phyloP scores from a whole-genome alignment of 2,797 vertebrate species.

The Rhodeus uyekii region DNA sequence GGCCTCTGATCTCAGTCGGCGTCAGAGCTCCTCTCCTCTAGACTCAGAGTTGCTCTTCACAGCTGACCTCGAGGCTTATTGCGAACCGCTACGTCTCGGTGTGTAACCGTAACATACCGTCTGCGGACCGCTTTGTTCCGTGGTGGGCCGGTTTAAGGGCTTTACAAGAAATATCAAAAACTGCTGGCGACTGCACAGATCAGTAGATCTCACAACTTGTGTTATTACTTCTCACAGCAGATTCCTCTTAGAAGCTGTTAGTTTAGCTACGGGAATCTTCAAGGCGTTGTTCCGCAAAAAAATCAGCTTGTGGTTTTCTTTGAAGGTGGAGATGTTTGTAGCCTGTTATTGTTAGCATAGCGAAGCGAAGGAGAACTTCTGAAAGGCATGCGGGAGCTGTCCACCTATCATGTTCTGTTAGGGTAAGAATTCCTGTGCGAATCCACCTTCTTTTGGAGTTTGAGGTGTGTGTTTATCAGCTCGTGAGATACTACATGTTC shows the following conservation, averaged over 20 bases:
- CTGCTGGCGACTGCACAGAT: background rate
- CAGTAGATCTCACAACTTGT: background rate
- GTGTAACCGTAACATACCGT: background rate
- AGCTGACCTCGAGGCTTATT: conserved; percentile 6
- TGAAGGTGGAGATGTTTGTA: conserved; percentile 41
- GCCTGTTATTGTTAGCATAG: conserved; percentile 23
- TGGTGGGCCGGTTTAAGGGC: conserved; percentile 17
- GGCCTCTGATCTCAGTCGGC: conserved; percentile 34
- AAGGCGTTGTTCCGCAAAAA: background rate
- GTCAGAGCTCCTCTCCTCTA: background rate
- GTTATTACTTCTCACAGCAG: conserved; percentile 1
- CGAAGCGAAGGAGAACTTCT: background rate
- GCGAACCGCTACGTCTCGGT: background rate
- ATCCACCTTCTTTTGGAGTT: background rate
- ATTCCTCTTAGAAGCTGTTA: conserved; percentile 16
- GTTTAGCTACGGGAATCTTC: conserved; percentile 19
- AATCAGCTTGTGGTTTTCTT: conserved; percentile 14
- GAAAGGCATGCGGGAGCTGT: background rate
- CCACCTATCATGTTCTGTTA: background rate
- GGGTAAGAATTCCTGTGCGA: background rate
- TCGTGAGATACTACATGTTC: background rate
- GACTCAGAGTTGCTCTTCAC: background rate
- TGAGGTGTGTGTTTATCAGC: background rate
- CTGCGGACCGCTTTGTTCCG: conserved; percentile 19
- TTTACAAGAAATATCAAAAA: conserved; percentile 17